phyloP scores from a whole-genome alignment of 2,888 invertebrate species.

The Odontomyia ornata region DNA sequence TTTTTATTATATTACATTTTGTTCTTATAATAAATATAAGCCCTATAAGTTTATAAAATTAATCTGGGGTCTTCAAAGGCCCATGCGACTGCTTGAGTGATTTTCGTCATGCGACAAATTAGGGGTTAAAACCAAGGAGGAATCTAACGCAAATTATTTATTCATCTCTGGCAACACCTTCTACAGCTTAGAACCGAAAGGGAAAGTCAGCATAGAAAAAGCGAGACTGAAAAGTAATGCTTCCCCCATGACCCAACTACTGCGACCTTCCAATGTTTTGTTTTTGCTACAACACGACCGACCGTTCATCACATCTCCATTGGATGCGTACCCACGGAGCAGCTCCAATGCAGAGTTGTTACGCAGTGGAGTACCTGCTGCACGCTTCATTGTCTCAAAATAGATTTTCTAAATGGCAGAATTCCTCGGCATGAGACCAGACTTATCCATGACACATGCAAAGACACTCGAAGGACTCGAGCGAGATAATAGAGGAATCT shows the following conservation, averaged over 20 bases:
- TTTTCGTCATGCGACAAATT: too few species aligned
- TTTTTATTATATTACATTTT: too few species aligned
- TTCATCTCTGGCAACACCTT: slow-evolving; percentile 7
- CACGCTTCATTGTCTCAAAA: slow-evolving; percentile 2
- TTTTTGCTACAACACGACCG: too few species aligned
- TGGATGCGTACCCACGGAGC: too few species aligned
- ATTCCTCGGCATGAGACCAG: background rate
- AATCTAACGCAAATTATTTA: background rate
- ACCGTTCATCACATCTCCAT: too few species aligned
- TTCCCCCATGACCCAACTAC: background rate
- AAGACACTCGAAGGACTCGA: background rate
- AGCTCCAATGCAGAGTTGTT: background rate
- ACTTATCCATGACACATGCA: background rate
- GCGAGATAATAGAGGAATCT: too few species aligned
- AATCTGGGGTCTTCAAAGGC: too few species aligned
- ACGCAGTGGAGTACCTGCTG: background rate
- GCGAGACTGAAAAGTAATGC: background rate
- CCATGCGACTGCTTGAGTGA: too few species aligned
- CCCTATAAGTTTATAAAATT: too few species aligned
- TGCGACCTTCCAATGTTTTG: too few species aligned
- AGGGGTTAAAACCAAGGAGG: too few species aligned
- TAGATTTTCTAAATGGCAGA: background rate
- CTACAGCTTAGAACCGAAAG: slow-evolving; percentile 17
- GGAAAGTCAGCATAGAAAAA: background rate
- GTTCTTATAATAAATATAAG: too few species aligned